Conservation (phyloP, 2,888 invertebrate genomes). For the Lasioglossum calceatum region DNA sequence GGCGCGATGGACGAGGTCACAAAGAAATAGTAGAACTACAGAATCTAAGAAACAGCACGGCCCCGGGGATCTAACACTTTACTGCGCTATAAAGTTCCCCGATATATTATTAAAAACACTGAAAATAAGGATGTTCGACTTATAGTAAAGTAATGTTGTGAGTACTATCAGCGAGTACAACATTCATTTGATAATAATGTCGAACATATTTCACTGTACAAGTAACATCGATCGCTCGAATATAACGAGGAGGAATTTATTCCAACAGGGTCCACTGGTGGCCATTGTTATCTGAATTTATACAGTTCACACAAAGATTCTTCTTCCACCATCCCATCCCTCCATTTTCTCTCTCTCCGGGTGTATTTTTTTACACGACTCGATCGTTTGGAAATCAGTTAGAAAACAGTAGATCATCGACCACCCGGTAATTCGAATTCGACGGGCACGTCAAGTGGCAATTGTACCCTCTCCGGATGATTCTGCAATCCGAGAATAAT, state of each 20-base stretch:
- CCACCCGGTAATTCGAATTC: neutral
- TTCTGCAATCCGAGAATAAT: conserved; percentile 36
- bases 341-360: neutral
- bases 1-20: too few species aligned
- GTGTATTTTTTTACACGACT: neutral
- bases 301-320: neutral
- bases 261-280: neutral
- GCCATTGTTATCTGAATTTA: neutral
- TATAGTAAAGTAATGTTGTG: too few species aligned
- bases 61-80: too few species aligned
- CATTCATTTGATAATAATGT: neutral
- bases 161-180: neutral
- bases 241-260: neutral
- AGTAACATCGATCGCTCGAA: neutral
- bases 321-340: neutral
- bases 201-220: neutral
- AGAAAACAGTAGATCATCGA: neutral
- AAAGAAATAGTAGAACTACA: too few species aligned
- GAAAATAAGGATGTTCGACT: too few species aligned
- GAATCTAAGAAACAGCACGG: too few species aligned
- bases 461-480: conserved; percentile 13
- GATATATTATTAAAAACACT: too few species aligned
- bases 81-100: too few species aligned
- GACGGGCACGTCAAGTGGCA: neutral
- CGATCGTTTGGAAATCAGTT: neutral